phyloP scores from a whole-genome alignment of 2,888 invertebrate species.

The Pseudeuparius sepicola region DNA sequence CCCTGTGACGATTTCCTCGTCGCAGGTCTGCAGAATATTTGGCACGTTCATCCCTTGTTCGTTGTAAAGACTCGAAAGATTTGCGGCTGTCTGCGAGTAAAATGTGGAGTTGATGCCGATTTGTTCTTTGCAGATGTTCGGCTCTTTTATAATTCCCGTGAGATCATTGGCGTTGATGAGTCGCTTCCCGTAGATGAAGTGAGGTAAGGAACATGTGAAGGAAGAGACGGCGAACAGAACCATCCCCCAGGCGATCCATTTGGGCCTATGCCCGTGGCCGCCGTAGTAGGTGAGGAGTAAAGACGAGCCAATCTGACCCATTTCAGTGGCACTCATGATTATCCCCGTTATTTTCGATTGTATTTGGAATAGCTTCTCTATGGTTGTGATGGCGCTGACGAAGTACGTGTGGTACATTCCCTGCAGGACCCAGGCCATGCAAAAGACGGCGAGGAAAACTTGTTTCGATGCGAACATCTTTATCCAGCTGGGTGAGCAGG shows the following conservation, averaged over 20 bases:
- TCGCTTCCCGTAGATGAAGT: conserved; percentile 72
- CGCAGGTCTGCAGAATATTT: conserved; percentile 28
- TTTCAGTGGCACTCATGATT: conserved; percentile 82
- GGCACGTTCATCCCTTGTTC: conserved; percentile 15
- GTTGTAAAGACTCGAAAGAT: conserved; percentile 10
- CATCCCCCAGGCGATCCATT: conserved; percentile 92
- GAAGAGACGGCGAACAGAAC: conserved; percentile 77
- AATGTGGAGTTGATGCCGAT: conserved; percentile 27
- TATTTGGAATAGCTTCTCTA: conserved; percentile 85
- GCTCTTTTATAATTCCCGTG: conserved; percentile 33
- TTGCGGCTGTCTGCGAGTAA: conserved; percentile 17
- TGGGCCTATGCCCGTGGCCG: conserved; percentile 83
- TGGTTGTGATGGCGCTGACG: conserved; percentile 86
- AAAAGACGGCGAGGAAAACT: conserved; percentile 79
- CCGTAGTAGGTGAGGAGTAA: conserved; percentile 81
- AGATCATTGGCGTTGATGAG: conserved; percentile 49
- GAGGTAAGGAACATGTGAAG: conserved; percentile 79
- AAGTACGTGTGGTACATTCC: conserved; percentile 94
- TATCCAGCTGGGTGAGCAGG: conserved; percentile 64
- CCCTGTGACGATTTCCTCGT: conserved; percentile 48
- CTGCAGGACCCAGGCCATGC: conserved; percentile 75
- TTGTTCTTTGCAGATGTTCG: conserved; percentile 37
- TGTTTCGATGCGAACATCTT: conserved; percentile 78
- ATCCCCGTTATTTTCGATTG: conserved; percentile 86
- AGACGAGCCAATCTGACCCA: conserved; percentile 87